A percentile compares a stretch with the other conserved stretches of the same genome.
Evolutionary conservation across 2,888 invertebrate genomes (phyloP).

Genomic region (Heptascelio sp.): DNA sequence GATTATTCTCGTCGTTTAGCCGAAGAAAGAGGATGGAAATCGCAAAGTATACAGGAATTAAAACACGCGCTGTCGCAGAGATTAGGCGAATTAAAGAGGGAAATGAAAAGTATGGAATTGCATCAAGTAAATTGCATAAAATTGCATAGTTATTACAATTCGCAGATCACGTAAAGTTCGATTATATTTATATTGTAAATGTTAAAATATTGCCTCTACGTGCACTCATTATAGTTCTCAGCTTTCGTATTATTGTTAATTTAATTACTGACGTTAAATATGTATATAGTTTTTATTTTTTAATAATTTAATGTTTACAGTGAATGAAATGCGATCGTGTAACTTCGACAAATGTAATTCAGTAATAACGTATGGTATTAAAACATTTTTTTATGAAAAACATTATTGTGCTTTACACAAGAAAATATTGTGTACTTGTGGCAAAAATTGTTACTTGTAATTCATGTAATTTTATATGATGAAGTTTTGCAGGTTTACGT

Average conservation of each 20-base stretch:
- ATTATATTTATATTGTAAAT: neutral
- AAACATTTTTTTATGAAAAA: no score
- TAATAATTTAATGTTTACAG: neutral
- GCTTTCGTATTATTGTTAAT: no score
- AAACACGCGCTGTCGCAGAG: constrained; percentile 66
- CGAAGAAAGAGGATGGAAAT: constrained; percentile 65
- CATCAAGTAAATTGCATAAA: constrained; percentile 65
- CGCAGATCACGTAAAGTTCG: constrained; percentile 51
- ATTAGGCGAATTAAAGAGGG: constrained; percentile 64
- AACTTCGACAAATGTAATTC: no score
- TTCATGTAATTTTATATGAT: no score
- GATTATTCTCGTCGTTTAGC: constrained; percentile 62
- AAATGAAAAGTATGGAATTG: constrained; percentile 66
- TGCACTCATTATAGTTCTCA: no score
- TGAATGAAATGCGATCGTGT: no score
- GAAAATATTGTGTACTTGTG: no score
- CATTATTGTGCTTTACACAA: no score
- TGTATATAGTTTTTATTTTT: neutral
- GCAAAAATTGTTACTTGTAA: no score
- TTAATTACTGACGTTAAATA: no score
- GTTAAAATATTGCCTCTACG: neutral
- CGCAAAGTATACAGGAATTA: constrained; percentile 65
- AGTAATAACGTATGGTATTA: no score
- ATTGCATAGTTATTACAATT: constrained; percentile 55
- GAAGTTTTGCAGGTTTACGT: no score